A percentile compares a stretch with the other conserved stretches of the same genome.
phyloP scores from a whole-genome alignment of 2,113 vertebrate genomes.

The Pseudonaja textilis region DNA sequence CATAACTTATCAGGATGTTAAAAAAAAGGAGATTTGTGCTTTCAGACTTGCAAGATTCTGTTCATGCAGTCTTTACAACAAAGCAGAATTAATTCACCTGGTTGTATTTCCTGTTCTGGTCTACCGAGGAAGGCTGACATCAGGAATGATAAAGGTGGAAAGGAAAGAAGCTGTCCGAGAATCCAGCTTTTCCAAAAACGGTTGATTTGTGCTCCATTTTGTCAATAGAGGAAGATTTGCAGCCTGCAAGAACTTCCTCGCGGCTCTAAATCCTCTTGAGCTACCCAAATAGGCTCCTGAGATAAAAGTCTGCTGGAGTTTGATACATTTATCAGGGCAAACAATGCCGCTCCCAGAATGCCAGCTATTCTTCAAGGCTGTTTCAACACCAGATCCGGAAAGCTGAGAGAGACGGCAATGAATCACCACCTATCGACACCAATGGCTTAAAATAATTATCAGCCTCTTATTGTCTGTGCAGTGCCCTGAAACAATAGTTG shows the following conservation, averaged over 20 bases:
- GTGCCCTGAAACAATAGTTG: slow-evolving; percentile 31
- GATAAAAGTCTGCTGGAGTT: slow-evolving; percentile 56
- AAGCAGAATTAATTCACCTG: background rate
- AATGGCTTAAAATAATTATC: slow-evolving; percentile 54
- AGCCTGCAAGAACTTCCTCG: slow-evolving; percentile 67
- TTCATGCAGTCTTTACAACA: background rate
- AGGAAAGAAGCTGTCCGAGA: slow-evolving; percentile 20
- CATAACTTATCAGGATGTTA: background rate
- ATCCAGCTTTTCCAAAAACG: slow-evolving; percentile 56
- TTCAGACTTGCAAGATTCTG: background rate
- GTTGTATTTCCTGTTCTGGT: background rate
- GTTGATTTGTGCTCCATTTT: slow-evolving; percentile 64
- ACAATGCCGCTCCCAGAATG: slow-evolving; percentile 31
- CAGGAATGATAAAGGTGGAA: background rate
- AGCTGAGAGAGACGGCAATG: slow-evolving; percentile 19
- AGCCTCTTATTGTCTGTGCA: slow-evolving; percentile 46
- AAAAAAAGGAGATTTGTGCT: background rate
- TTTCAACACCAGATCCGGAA: slow-evolving; percentile 40
- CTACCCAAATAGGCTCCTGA: slow-evolving; percentile 67
- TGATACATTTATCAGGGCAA: slow-evolving; percentile 66
- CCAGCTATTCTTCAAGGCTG: slow-evolving; percentile 41
- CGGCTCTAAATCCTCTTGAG: slow-evolving; percentile 69
- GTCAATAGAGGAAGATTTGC: slow-evolving; percentile 67
- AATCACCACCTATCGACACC: slow-evolving; percentile 47
- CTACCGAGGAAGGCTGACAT: background rate